Conservation (phyloP, 2,888 invertebrate genomes). For the Leptinotarsa juncta region DNA sequence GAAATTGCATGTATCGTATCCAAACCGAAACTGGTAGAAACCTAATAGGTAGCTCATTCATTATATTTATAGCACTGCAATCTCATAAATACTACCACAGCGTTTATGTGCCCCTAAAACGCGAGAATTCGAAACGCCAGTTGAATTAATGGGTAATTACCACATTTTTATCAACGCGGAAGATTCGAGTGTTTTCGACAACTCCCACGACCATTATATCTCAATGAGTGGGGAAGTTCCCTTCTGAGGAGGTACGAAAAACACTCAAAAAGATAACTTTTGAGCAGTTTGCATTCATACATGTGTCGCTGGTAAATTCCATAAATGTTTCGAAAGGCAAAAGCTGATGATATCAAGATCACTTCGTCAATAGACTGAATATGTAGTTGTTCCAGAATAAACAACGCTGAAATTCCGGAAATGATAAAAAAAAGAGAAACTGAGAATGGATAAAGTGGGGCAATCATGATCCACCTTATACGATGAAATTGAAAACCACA, state of each 20-base stretch:
- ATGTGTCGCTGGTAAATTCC: too few relatives aligned
- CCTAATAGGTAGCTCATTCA: slow-evolving; percentile 23
- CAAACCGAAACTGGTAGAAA: slow-evolving; percentile 3
- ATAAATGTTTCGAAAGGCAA: too few relatives aligned
- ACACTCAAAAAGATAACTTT: too few relatives aligned
- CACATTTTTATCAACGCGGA: slow-evolving; percentile 27
- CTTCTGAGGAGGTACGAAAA: not conserved
- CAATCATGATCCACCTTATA: too few relatives aligned
- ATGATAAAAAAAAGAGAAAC: too few relatives aligned
- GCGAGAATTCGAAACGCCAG: slow-evolving; percentile 34
- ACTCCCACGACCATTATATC: not conserved
- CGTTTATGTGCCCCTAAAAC: slow-evolving; percentile 33
- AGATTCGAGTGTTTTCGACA: not conserved
- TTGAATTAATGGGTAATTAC: slow-evolving; percentile 37
- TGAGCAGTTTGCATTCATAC: too few relatives aligned
- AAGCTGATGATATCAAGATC: too few relatives aligned
- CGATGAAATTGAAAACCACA: too few relatives aligned
- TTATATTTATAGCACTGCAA: slow-evolving; percentile 32
- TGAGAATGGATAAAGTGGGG: too few relatives aligned
- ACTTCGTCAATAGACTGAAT: too few relatives aligned
- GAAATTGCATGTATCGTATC: slow-evolving; percentile 14
- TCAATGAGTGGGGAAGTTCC: not conserved
- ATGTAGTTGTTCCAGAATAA: too few relatives aligned
- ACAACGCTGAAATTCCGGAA: too few relatives aligned
- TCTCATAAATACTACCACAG: slow-evolving; percentile 30